Percentiles rank a stretch among this genome's conserved stretches.
Conservation (phyloP, 2,888 invertebrate genomes). For the Drosophila percnosoma region DNA sequence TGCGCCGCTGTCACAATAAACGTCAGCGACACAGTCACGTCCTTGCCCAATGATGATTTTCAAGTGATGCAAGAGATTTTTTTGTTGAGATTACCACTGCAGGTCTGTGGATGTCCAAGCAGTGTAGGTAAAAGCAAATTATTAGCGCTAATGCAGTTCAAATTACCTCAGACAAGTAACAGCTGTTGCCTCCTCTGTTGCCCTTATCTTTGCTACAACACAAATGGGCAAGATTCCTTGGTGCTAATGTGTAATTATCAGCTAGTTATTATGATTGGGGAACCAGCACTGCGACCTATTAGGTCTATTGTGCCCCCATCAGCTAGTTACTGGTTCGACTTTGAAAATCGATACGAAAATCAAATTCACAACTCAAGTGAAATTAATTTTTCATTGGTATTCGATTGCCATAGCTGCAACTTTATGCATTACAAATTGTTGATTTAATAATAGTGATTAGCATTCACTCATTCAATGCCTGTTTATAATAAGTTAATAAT, state of each 20-base stretch:
- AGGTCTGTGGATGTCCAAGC: constrained; percentile 3
- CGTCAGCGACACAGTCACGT: constrained; percentile 67
- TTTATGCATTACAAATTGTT: background rate
- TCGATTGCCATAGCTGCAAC: background rate
- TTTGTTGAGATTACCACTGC: constrained; percentile 43
- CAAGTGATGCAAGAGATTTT: constrained; percentile 61
- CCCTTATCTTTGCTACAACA: background rate
- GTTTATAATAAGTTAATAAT: constrained; percentile 5
- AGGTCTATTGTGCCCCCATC: background rate
- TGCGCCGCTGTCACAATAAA: constrained; percentile 68
- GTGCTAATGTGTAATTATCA: constrained; percentile 29
- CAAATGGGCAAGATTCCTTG: constrained; percentile 44
- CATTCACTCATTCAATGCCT: background rate
- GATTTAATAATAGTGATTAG: background rate
- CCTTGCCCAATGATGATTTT: constrained; percentile 64
- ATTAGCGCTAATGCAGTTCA: constrained; percentile 65
- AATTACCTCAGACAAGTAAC: constrained; percentile 59
- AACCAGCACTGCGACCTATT: too few species aligned
- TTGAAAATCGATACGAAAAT: background rate
- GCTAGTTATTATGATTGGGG: background rate
- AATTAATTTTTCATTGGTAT: background rate
- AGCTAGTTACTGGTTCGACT: constrained; percentile 5
- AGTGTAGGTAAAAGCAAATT: constrained; percentile 56
- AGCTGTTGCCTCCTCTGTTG: constrained; percentile 47
- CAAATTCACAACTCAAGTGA: constrained; percentile 9